Evolutionary conservation across 2,888 invertebrate genomes (phyloP).

Genomic region (Arctia plantaginis): DNA sequence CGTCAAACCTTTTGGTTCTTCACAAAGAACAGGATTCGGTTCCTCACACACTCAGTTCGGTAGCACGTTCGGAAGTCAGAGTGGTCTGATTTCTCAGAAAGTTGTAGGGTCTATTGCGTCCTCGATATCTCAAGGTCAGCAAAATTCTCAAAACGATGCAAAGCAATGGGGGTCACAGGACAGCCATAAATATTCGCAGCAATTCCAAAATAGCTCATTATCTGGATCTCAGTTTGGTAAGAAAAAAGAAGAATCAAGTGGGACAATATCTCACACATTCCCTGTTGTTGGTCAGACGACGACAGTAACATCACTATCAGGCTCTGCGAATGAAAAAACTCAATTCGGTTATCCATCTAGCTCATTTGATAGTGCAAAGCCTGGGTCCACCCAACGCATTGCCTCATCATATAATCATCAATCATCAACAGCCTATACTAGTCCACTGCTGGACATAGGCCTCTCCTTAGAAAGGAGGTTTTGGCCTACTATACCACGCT

Average conservation of each 20-base stretch:
- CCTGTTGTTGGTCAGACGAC: background rate
- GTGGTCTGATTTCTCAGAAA: no score
- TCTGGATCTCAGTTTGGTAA: background rate
- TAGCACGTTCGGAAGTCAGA: background rate
- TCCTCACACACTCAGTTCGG: background rate
- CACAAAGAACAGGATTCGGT: background rate
- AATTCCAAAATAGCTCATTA: background rate
- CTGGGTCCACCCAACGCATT: background rate
- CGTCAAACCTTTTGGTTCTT: conserved; percentile 3
- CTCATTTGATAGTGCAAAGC: background rate
- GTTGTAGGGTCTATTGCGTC: no score
- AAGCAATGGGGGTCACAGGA: no score
- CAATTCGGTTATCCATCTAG: background rate
- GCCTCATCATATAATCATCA: background rate
- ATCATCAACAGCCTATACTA: no score
- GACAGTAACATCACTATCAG: background rate
- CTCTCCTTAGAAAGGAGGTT: no score
- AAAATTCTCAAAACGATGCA: no score
- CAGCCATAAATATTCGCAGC: no score
- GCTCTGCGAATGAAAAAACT: background rate
- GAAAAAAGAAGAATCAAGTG: background rate
- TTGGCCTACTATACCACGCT: no score
- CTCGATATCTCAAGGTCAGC: no score
- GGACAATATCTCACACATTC: background rate
- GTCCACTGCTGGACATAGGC: no score